Conservation (phyloP, 2,888 invertebrate species). For the Rhabditophanes sp. region DNA sequence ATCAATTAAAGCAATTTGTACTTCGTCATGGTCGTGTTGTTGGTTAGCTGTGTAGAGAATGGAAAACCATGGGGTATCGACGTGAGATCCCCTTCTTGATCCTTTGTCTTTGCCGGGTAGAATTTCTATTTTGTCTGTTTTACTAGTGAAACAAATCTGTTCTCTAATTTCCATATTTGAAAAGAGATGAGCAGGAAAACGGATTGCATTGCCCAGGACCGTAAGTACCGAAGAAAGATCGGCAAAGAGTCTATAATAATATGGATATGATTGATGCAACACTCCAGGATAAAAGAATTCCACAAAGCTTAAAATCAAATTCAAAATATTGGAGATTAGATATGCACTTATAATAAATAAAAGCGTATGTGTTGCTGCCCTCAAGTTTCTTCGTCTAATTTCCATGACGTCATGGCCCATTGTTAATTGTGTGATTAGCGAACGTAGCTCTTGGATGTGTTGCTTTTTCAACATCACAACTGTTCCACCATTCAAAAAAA, state of each 20-base stretch:
- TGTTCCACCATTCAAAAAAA: slow-evolving; percentile 41
- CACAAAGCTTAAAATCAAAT: slow-evolving; percentile 33
- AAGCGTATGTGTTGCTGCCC: slow-evolving; percentile 22
- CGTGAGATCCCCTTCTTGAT: slow-evolving; percentile 1
- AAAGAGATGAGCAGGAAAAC: slow-evolving; percentile 36
- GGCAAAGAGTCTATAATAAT: slow-evolving; percentile 24
- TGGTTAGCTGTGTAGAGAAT: slow-evolving; percentile 15
- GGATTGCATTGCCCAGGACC: slow-evolving; percentile 37
- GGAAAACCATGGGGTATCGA: slow-evolving; percentile 23
- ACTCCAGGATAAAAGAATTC: slow-evolving; percentile 37
- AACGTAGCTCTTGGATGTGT: slow-evolving; percentile 38
- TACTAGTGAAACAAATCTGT: slow-evolving; percentile 20
- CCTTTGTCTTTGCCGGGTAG: slow-evolving; percentile 4
- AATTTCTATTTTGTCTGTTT: slow-evolving; percentile 2
- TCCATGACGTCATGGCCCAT: slow-evolving; percentile 39
- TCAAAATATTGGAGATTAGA: slow-evolving; percentile 36
- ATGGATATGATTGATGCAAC: slow-evolving; percentile 24
- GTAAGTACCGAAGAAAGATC: slow-evolving; percentile 34
- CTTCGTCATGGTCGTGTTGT: no score
- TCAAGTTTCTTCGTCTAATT: slow-evolving; percentile 25
- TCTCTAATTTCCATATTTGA: slow-evolving; percentile 35
- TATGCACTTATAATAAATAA: slow-evolving; percentile 15
- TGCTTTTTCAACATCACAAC: slow-evolving; percentile 36
- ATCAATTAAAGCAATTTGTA: no score
- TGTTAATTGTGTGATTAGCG: slow-evolving; percentile 38